Evolutionary conservation across 2,888 invertebrate genomes (phyloP).

Genomic region (Epinotia nisella): DNA sequence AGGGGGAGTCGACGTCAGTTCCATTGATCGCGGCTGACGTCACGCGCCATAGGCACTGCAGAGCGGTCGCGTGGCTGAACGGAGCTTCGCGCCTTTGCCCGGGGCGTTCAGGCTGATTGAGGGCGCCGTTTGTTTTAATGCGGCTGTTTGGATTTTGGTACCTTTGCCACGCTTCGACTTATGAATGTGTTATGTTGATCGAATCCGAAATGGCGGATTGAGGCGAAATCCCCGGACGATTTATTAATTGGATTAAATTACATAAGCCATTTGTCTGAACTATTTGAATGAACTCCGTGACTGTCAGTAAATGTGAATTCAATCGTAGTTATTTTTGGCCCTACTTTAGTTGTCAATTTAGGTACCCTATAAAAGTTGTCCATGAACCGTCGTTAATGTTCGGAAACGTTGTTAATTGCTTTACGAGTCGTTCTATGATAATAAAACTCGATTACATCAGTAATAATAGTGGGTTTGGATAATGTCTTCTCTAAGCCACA

Average conservation of each 20-base stretch:
- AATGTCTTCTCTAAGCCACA: conserved; percentile 1
- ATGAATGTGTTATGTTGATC: conserved; percentile 35
- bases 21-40: conserved; percentile 78
- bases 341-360: conserved; percentile 23
- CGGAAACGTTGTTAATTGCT: conserved; percentile 12
- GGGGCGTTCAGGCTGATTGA: conserved; percentile 50
- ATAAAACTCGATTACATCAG: conserved; percentile 6
- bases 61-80: conserved; percentile 51
- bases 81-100: conserved; percentile 50
- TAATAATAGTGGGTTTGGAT: not conserved
- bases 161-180: conserved; percentile 39
- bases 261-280: not conserved
- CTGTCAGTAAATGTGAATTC: not conserved
- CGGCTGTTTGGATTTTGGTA: conserved; percentile 50
- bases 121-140: conserved; percentile 50
- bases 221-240: not conserved
- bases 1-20: conserved; percentile 64
- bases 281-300: not conserved
- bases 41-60: conserved; percentile 64
- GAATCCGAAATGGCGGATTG: conserved; percentile 32
- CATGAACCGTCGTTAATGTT: conserved; percentile 16
- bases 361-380: conserved; percentile 19
- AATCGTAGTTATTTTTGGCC: conserved; percentile 29
- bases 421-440: conserved; percentile 1
- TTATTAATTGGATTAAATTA: conserved; percentile 3